Percentiles rank a stretch among this genome's conserved stretches.
These are phyloP conservation scores for Delphinapterus leucas DNA, from an alignment of 2,113 vertebrate genomes.

Conservation along the genomic window DNA sequence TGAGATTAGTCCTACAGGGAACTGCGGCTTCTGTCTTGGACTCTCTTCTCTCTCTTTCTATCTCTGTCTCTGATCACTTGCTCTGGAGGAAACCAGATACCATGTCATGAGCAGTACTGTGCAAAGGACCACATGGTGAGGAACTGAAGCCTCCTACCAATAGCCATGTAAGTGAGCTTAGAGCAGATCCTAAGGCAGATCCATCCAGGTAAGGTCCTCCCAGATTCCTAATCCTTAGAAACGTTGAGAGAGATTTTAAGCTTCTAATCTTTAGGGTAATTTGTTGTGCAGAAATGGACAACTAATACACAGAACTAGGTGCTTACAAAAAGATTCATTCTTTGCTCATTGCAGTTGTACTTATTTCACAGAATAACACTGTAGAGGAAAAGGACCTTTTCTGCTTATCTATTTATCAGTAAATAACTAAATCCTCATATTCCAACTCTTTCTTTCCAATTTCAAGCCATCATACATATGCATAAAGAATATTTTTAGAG, in stretches of 20 bases:
- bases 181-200: neutral
- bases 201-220: neutral
- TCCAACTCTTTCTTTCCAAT: neutral
- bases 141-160: neutral
- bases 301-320: neutral
- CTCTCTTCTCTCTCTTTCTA: neutral
- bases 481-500: neutral
- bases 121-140: neutral
- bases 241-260: neutral
- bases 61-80: neutral
- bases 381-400: neutral
- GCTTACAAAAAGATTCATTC: neutral
- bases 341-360: neutral
- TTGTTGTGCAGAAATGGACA: neutral
- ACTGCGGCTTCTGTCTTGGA: neutral
- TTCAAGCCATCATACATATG: neutral
- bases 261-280: neutral
- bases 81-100: neutral
- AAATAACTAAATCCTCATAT: neutral
- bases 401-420: neutral
- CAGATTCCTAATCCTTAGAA: neutral
- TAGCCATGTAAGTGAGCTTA: neutral
- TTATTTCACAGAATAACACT: neutral
- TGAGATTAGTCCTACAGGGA: neutral
- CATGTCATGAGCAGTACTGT: neutral